A percentile compares a stretch with the other conserved stretches of the same genome.
These are phyloP conservation scores for Alloplasta piceator DNA, from an alignment of 2,888 invertebrate species.

Conservation along the genomic window DNA sequence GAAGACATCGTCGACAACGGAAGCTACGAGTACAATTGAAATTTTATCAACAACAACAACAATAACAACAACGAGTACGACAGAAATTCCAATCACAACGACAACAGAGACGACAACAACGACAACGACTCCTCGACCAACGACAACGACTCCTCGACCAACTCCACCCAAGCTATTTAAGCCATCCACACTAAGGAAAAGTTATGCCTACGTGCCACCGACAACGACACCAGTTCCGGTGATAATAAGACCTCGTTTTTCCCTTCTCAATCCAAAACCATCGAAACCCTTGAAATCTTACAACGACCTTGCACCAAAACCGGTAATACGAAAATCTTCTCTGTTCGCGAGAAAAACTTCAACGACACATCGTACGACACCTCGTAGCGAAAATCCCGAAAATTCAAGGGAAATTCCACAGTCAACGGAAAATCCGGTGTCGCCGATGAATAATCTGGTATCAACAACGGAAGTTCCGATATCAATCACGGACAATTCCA, in stretches of 20 bases:
- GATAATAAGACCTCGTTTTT: conserved; percentile 75
- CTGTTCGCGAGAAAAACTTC: conserved; percentile 72
- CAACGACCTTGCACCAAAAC: conserved; percentile 80
- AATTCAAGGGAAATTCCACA: too few relatives aligned
- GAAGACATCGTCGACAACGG: neutral
- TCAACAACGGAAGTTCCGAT: conserved; percentile 7
- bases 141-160: conserved; percentile 70
- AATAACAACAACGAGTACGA: conserved; percentile 62
- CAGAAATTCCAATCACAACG: conserved; percentile 67
- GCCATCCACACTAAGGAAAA: conserved; percentile 76
- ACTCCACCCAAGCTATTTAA: conserved; percentile 77
- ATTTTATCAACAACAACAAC: conserved; percentile 62
- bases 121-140: conserved; percentile 69
- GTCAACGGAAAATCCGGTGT: conserved; percentile 22
- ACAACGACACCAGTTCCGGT: conserved; percentile 79
- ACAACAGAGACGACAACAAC: conserved; percentile 69
- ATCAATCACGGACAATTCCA: conserved; percentile 7
- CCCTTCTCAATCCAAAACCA: conserved; percentile 78
- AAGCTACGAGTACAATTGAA: conserved; percentile 29
- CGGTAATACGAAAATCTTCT: conserved; percentile 77
- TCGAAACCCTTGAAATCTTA: conserved; percentile 78
- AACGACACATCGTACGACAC: conserved; percentile 42
- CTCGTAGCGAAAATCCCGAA: neutral
- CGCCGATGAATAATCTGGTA: neutral
- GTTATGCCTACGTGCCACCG: conserved; percentile 77